Conservation (phyloP, 2,113 vertebrate species). For the Mormyrus iriodes region DNA sequence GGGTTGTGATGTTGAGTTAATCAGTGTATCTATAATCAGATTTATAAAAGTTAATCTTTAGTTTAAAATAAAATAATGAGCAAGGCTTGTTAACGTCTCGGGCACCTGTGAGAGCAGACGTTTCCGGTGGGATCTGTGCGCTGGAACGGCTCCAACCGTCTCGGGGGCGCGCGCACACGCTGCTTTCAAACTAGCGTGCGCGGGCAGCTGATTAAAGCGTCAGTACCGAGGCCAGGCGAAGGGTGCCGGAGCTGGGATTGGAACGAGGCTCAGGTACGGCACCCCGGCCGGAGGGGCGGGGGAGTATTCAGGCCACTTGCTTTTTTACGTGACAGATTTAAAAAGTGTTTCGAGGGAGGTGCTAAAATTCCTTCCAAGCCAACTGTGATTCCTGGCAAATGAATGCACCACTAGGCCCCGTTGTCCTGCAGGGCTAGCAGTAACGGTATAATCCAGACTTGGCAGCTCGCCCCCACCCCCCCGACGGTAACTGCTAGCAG, state of each 20-base stretch:
- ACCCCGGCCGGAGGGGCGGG: not conserved
- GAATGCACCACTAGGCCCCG: not conserved
- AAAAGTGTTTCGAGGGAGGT: conserved; percentile 21
- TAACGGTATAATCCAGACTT: not conserved
- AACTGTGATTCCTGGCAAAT: conserved; percentile 22
- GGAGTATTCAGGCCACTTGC: not conserved
- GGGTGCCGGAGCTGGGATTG: no score
- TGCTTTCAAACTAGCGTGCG: not conserved
- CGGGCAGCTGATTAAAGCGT: no score
- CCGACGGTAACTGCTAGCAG: not conserved
- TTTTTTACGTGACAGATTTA: not conserved
- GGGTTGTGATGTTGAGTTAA: conserved; percentile 40
- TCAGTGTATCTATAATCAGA: conserved; percentile 45
- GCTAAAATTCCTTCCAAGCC: conserved; percentile 9
- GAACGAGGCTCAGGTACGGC: not conserved
- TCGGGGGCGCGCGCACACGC: not conserved
- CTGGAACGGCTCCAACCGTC: conserved; percentile 21
- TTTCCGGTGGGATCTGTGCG: conserved; percentile 20
- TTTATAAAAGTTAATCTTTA: conserved; percentile 46
- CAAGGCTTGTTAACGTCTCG: conserved; percentile 45
- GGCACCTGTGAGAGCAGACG: conserved; percentile 54
- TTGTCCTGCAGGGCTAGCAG: conserved; percentile 2
- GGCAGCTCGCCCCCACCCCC: not conserved
- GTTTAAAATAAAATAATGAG: conserved; percentile 53
- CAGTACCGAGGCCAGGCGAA: no score